Base-by-base conservation (phyloP, 1,140 invertebrate species). In the Brachionus koreanus region DNA sequence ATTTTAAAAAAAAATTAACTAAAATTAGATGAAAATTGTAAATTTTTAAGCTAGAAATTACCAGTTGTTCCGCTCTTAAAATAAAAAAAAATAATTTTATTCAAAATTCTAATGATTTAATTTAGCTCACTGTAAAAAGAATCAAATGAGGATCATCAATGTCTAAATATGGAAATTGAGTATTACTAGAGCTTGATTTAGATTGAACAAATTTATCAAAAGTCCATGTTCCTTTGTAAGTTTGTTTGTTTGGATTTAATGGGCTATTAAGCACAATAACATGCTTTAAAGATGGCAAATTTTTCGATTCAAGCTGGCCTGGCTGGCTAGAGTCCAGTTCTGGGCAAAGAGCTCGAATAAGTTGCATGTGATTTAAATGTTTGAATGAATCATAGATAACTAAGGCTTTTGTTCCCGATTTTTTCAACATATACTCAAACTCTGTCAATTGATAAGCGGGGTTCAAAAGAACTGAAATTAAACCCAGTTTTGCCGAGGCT, bases 31-130 rank as follows among this genome's bases (percentile, higher is more conserved):
- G 2, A 25, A 25, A 35, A 35, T 35, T 2, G 1, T 65, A 65
- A 35, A 19, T 29, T 65, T 25, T 35, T 2, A 2, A 2, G 2
- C 5, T 25, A 65, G 6, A 65, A 65, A 13, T 5, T 29, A 0
- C 95, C 95, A 63, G 93, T 95, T 4, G 94, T 82, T 7, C 79
- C 79, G 19, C 79, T 82, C 57, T 65, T 67, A 25, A 33, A 79
- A 79, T 33, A 6, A 16, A 35, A 9, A 23, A 29, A 42, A 12
- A 9, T n/a, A n/a, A n/a, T n/a, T 9, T 19, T 9, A 42, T 19
- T 35, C 7, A 46, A 35, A 49, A 69, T 57, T 10, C 7, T 10
- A 23, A 25, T 23, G 5, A 3, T 9, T 79, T 63, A 61, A 16
- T 10, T 37, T 23, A 65, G 16, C 16, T 79, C 61, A 79, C 76